Evolutionary conservation across 2,113 vertebrate genomes (phyloP), one percentile per base, ranked within the genome.

Genomic region (Chloebia gouldiae): DNA sequence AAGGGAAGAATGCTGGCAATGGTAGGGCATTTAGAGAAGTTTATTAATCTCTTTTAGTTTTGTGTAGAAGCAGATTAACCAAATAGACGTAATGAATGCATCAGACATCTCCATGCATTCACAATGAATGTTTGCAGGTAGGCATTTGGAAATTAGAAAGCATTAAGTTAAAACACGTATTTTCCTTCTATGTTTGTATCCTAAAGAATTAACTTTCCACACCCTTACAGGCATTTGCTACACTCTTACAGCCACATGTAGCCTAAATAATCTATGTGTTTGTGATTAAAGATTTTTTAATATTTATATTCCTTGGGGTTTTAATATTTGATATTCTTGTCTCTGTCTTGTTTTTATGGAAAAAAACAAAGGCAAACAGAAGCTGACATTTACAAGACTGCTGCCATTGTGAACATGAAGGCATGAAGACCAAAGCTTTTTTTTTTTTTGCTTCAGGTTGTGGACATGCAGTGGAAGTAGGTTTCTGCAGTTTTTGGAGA

Each of bases 51-150:
- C 12, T 61, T 96, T 93, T 56, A 61, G 79, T 59, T 72, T 88
- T 81, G 35, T 76, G 23, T 88, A 76, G 88, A 90, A 79, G 80
- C 72, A 96, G 94, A 96, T 95, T 95, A 95, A 81, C 86, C 57
- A 76, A 94, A 92, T 68, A 68, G 44, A 16, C 49, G 78, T 88
- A 94, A 92, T 84, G 93, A 95, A 94, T 88, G 76, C 82, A 37
- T 28, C 75, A 88, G 77, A 35, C 45, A 39, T 86, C 72, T 81
- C 85, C 40, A 21, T 64, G 86, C 88, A 79, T 90, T 93, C 53
- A 44, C 56, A 90, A 78, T 88, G 85, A 80, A 47, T 47, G 54
- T 77, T 39, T 88, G 72, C 90, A 96, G 94, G 77, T 88, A 90
- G 76, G 79, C 31, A 30, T 20, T 78, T 64, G 0, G 23, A 94